Evolutionary conservation across 2,797 vertebrate species (phyloP).

Genomic region (Anomalospiza imberbis): DNA sequence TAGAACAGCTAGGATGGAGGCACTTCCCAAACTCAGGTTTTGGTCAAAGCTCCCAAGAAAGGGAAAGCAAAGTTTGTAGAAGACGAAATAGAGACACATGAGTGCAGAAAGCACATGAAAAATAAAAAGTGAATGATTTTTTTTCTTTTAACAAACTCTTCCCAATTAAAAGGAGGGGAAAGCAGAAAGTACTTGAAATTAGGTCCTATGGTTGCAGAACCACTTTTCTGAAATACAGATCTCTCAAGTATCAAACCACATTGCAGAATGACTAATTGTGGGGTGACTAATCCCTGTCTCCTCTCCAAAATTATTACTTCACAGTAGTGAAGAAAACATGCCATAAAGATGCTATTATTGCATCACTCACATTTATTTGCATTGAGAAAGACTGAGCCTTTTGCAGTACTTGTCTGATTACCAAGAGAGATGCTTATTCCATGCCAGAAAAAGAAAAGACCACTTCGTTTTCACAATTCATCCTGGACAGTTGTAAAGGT

Average conservation of each 20-base stretch:
- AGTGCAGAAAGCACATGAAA: not conserved
- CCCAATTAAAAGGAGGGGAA: not conserved
- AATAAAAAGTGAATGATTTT: not conserved
- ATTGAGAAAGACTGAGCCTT: not conserved
- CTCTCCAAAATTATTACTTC: conserved; percentile 47
- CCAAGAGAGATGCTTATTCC: not conserved
- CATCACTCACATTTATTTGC: conserved; percentile 7
- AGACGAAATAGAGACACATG: not conserved
- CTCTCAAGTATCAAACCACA: conserved; percentile 26
- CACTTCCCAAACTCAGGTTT: not conserved
- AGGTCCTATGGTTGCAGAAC: not conserved
- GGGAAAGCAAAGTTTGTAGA: not conserved
- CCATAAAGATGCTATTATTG: conserved; percentile 45
- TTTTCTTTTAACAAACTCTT: not conserved
- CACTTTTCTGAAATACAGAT: conserved; percentile 34
- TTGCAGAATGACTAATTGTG: conserved; percentile 45
- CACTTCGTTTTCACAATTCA: not conserved
- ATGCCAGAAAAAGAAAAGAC: not conserved
- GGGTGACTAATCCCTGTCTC: conserved; percentile 58
- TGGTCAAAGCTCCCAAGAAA: not conserved
- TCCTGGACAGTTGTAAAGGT: not conserved
- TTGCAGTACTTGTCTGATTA: not conserved
- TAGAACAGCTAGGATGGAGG: not conserved
- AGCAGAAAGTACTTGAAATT: conserved; percentile 17
- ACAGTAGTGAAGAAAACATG: conserved; percentile 40